phyloP scores from a whole-genome alignment of 2,113 vertebrate species.

The Hyaena hyaena region DNA sequence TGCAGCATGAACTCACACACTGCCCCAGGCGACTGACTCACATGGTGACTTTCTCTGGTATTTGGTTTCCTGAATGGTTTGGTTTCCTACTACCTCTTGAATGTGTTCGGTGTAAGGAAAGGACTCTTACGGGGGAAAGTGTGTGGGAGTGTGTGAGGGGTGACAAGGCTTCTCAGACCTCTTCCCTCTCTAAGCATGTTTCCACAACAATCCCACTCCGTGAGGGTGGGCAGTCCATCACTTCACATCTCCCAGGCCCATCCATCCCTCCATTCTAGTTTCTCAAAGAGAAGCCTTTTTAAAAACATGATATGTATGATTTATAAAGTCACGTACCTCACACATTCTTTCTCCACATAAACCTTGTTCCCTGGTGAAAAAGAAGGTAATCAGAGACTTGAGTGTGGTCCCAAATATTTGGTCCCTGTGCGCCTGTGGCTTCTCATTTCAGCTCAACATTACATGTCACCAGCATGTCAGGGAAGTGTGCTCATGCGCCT shows the following conservation, averaged over 20 bases:
- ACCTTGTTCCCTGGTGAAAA: background rate
- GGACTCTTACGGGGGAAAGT: background rate
- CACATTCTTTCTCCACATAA: background rate
- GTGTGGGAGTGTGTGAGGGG: background rate
- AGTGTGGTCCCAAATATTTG: background rate
- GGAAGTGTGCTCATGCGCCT: background rate
- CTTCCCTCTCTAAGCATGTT: background rate
- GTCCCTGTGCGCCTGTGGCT: background rate
- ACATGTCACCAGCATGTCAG: rapidly evolving
- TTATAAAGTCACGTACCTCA: background rate
- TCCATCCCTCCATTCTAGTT: background rate
- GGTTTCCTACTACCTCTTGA: slow-evolving; percentile 10
- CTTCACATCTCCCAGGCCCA: background rate
- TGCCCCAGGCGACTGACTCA: slow-evolving; percentile 20
- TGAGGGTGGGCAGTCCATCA: background rate
- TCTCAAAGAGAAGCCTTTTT: background rate
- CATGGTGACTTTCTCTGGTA: slow-evolving; percentile 27
- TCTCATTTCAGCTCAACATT: background rate
- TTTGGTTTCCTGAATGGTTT: slow-evolving; percentile 69
- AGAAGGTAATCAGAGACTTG: background rate
- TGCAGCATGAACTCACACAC: background rate
- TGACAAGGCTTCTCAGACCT: background rate
- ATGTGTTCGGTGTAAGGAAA: background rate
- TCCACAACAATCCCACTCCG: background rate
- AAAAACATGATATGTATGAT: background rate